A percentile compares a stretch with the other conserved stretches of the same genome.
Evolutionary conservation across 2,888 invertebrate species (phyloP).

Genomic region (Pherbina coryleti): DNA sequence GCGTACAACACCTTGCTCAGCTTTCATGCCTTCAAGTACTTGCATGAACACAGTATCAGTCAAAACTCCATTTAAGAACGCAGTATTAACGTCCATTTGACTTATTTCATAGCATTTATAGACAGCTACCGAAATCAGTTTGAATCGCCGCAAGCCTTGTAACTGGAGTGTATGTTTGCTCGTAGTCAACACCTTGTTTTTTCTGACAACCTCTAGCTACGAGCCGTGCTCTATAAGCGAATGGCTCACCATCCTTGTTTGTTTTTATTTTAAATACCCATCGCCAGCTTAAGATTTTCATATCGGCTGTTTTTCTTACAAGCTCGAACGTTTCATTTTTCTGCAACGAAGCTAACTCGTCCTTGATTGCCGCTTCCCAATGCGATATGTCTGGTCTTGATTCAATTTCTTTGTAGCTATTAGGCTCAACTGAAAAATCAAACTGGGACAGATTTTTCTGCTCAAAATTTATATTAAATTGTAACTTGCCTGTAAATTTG

Average conservation of each 20-base stretch:
- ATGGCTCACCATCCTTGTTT: too few species aligned
- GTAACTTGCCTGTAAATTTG: background rate
- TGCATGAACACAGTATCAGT: constrained; percentile 19
- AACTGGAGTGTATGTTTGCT: background rate
- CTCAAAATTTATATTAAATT: background rate
- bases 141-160: background rate
- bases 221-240: background rate
- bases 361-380: background rate
- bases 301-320: background rate
- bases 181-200: background rate
- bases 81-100: constrained; percentile 33
- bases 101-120: constrained; percentile 14
- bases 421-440: constrained; percentile 20
- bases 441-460: constrained; percentile 30
- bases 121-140: constrained; percentile 12
- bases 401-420: background rate
- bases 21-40: constrained; percentile 17
- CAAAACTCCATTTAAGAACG: constrained; percentile 16
- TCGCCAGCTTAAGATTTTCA: background rate
- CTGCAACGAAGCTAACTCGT: constrained; percentile 11
- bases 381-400: background rate
- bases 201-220: background rate
- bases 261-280: background rate
- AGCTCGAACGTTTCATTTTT: background rate
- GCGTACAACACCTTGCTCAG: background rate